Conservation (phyloP, 2,113 vertebrate genomes). For the Narcine bancroftii region DNA sequence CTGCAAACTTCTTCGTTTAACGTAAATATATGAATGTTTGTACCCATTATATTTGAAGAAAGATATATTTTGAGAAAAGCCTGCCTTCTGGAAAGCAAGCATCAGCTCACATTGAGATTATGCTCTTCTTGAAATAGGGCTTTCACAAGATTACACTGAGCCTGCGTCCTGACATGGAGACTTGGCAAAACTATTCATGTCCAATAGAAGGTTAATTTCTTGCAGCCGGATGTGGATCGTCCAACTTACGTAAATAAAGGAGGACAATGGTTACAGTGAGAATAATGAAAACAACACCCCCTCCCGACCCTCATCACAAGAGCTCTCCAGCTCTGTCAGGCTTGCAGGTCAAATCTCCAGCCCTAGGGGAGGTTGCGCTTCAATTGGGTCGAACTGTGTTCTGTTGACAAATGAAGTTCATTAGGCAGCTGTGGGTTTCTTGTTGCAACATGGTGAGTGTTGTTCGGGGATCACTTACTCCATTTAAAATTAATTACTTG, state of each 20-base stretch:
- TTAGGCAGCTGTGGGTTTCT: not conserved
- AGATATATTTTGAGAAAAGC: not conserved
- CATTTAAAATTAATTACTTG: not conserved
- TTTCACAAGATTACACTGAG: not conserved
- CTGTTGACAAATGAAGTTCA: not conserved
- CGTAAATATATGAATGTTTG: not conserved
- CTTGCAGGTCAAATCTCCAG: not conserved
- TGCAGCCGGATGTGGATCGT: not conserved
- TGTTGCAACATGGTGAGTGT: not conserved
- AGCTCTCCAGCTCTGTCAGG: no score
- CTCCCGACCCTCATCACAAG: not conserved
- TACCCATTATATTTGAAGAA: not conserved
- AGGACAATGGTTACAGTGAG: not conserved
- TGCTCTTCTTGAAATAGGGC: not conserved
- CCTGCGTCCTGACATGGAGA: not conserved
- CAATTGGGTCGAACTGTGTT: not conserved
- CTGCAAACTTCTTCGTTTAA: no score
- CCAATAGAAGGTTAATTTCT: not conserved
- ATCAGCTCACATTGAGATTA: not conserved
- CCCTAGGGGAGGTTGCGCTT: not conserved
- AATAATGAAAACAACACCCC: not conserved
- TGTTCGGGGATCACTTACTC: not conserved
- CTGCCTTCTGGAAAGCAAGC: not conserved
- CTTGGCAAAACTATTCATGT: no score
- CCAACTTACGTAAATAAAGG: not conserved